Evolutionary conservation across 2,113 vertebrate genomes (phyloP), one percentile per base, ranked within the genome.

Genomic region (Oriolus oriolus): DNA sequence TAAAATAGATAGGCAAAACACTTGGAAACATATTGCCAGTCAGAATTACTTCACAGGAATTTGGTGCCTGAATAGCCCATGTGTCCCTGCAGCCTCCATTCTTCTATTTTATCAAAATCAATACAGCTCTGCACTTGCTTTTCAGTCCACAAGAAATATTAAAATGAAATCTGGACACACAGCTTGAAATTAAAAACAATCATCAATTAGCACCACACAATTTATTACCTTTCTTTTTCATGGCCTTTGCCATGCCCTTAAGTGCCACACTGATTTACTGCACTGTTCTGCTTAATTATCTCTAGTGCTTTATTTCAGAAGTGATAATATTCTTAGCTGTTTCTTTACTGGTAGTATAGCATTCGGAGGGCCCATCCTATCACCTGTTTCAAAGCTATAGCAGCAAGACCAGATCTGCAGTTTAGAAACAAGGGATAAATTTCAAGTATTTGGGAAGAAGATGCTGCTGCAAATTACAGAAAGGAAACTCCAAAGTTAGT

Each of bases 191-290:
- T 61, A 47, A 47, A 82, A 95, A 83, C 57, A 93, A 57, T 16
- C 45, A 63, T 64, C 82, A 88, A 71, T 93, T 94, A 93, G 49
- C 50, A 69, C 42, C 33, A 31, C 12, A 81, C 52, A 63, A 92
- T 94, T 95, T 91, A 95, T 80, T 79, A 79, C 78, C 74, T 90
- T 87, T 70, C 78, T 69, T 84, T 75, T 82, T 44, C 35, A 30
- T 20, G 71, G 63, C 71, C 75, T 95, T 90, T 90, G 16, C 50
- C 30, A 47, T 56, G 77, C 61, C 87, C 80, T 92, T 63, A 74
- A 94, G 65, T 95, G 82, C 80, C 76, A 89, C 30, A 16, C 87
- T 95, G 93, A 96, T 91, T 95, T 93, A 94, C 91, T 78, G 44
- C 47, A 77, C 41, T 49, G 50, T 49, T 90, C 41, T 70, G 54